A percentile compares a stretch with the other conserved stretches of the same genome.
These are phyloP conservation scores for Sparus aurata DNA, from an alignment of 2,797 vertebrate genomes.

Conservation along the genomic window DNA sequence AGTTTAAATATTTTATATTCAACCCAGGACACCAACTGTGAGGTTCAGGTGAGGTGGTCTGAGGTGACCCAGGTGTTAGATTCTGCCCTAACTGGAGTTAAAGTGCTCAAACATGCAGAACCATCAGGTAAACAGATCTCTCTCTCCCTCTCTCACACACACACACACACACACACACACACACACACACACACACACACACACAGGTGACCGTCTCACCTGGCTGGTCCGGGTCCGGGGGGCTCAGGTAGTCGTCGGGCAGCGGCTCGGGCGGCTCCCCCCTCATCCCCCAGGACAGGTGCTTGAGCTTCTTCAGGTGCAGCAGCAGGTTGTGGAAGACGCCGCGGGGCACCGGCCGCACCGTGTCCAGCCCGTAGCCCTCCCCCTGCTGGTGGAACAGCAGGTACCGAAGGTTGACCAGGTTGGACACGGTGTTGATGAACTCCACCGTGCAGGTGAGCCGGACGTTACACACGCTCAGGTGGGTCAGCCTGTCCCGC, in stretches of 20 bases:
- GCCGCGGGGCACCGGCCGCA: conserved; percentile 62
- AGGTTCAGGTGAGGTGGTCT: no score
- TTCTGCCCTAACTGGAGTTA: no score
- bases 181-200: neutral
- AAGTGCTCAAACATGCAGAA: neutral
- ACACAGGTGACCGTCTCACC: conserved; percentile 31
- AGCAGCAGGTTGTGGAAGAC: conserved; percentile 70
- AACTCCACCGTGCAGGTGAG: conserved; percentile 64
- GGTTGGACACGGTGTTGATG: conserved; percentile 42
- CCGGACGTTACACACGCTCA: conserved; percentile 76
- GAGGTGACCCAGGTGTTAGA: no score
- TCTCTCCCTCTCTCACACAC: no score
- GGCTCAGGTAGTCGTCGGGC: conserved; percentile 71
- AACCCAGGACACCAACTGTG: no score
- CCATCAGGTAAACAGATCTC: neutral
- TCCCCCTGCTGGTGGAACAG: conserved; percentile 75
- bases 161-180: neutral
- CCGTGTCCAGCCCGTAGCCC: conserved; percentile 67
- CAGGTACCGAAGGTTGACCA: conserved; percentile 70
- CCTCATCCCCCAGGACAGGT: conserved; percentile 78
- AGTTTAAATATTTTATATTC: no score
- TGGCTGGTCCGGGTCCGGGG: conserved; percentile 54
- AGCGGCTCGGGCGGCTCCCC: conserved; percentile 70
- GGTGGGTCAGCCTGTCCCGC: conserved; percentile 58
- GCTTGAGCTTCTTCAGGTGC: conserved; percentile 58